Conservation (phyloP, 2,797 vertebrate species). For the Botia kubotai region DNA sequence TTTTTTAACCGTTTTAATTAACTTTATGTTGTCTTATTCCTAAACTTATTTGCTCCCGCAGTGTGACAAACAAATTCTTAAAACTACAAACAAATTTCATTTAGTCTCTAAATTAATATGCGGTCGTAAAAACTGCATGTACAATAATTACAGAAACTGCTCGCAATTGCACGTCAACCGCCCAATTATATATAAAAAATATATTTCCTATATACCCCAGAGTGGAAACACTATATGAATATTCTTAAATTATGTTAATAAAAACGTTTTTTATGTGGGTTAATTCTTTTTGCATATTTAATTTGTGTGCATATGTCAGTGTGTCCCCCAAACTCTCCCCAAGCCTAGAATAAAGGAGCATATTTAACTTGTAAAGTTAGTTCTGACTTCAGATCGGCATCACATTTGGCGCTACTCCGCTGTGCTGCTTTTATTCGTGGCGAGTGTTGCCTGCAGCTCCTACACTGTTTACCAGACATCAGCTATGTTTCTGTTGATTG, state of each 20-base stretch:
- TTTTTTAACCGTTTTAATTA: not conserved
- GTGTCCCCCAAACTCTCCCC: not conserved
- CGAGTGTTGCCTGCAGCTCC: slow-evolving; percentile 29
- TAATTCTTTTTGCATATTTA: slow-evolving; percentile 22
- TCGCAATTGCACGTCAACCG: not conserved
- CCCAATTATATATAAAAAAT: not conserved
- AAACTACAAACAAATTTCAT: too few relatives aligned
- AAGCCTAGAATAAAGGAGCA: not conserved
- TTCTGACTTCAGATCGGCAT: slow-evolving; percentile 12
- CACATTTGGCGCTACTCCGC: not conserved
- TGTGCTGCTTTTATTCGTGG: slow-evolving; percentile 24
- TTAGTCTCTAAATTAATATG: too few relatives aligned
- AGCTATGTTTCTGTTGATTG: slow-evolving; percentile 46
- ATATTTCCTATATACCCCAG: slow-evolving; percentile 2
- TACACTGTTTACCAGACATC: slow-evolving; percentile 42
- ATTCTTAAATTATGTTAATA: slow-evolving; percentile 28
- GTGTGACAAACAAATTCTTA: not conserved
- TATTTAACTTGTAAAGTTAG: slow-evolving; percentile 12
- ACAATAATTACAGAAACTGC: not conserved
- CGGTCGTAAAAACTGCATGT: too few relatives aligned
- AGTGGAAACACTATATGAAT: slow-evolving; percentile 12
- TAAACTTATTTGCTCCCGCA: not conserved
- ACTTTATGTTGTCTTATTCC: not conserved
- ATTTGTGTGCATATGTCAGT: not conserved
- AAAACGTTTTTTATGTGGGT: slow-evolving; percentile 19